phyloP scores from a whole-genome alignment of 2,888 invertebrate species.

The Boloria selene region DNA sequence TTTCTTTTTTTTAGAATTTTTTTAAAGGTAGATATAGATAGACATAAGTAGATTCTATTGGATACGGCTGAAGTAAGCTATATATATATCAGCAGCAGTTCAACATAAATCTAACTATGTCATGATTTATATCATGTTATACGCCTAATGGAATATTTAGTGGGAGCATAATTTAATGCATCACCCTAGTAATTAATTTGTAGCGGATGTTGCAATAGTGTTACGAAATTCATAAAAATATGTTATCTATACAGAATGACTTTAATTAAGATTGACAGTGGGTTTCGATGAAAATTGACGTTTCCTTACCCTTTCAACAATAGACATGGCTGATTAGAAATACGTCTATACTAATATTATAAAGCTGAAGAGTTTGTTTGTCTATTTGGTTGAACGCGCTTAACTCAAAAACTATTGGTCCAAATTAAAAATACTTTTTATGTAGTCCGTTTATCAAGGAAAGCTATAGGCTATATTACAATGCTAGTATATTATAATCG shows the following conservation, averaged over 20 bases:
- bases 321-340: slow-evolving; percentile 54
- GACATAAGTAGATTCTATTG: not conserved
- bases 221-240: slow-evolving; percentile 14
- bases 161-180: slow-evolving; percentile 17
- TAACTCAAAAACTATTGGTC: too few relatives aligned
- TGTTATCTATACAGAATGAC: not conserved
- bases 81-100: slow-evolving; percentile 14
- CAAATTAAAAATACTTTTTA: too few relatives aligned
- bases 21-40: too few relatives aligned
- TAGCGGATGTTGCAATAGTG: not conserved
- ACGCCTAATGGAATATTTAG: slow-evolving; percentile 24
- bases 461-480: too few relatives aligned
- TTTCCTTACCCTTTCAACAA: slow-evolving; percentile 58
- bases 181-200: slow-evolving; percentile 20
- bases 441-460: too few relatives aligned
- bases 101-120: slow-evolving; percentile 19
- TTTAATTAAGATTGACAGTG: slow-evolving; percentile 41
- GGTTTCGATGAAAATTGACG: slow-evolving; percentile 58
- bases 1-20: too few relatives aligned
- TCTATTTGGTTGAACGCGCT: too few relatives aligned
- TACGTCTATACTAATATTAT: too few relatives aligned
- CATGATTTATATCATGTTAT: slow-evolving; percentile 26
- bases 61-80: slow-evolving; percentile 17
- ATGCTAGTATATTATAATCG: not conserved
- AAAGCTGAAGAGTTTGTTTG: too few relatives aligned